Conservation (phyloP, 2,113 vertebrate genomes). For the Amphilophus citrinellus region DNA sequence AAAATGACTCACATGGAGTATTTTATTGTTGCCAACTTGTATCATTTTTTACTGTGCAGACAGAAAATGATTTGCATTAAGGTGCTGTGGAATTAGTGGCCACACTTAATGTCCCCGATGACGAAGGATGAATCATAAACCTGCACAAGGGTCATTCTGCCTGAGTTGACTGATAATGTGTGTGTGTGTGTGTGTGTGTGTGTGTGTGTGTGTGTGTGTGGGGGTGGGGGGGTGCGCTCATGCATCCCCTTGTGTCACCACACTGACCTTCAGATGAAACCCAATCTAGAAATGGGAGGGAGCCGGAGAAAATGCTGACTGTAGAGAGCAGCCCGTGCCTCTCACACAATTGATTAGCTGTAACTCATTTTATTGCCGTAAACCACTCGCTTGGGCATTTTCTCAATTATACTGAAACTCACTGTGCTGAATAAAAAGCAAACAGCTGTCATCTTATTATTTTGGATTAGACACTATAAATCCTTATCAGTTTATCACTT, state of each 20-base stretch:
- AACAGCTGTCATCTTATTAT: slow-evolving; percentile 69
- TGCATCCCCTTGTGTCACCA: slow-evolving; percentile 52
- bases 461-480: slow-evolving; percentile 54
- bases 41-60: slow-evolving; percentile 7
- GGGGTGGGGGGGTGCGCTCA: neutral
- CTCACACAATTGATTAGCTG: slow-evolving; percentile 74
- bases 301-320: slow-evolving; percentile 74
- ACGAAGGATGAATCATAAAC: slow-evolving; percentile 47
- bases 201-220: slow-evolving; percentile 7
- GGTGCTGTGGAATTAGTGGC: slow-evolving; percentile 7
- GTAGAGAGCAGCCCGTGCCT: slow-evolving; percentile 51
- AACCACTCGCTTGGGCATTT: slow-evolving; percentile 58
- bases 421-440: slow-evolving; percentile 53
- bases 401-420: slow-evolving; percentile 67
- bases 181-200: slow-evolving; percentile 11
- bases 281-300: slow-evolving; percentile 74
- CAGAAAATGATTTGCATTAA: slow-evolving; percentile 29
- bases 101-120: slow-evolving; percentile 14
- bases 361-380: slow-evolving; percentile 72
- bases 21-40: neutral
- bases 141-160: slow-evolving; percentile 29
- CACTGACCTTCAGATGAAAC: slow-evolving; percentile 77
- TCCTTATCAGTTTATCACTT: slow-evolving; percentile 38
- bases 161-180: neutral
- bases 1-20: neutral